Evolutionary conservation across 2,888 invertebrate species (phyloP), one percentile per base, ranked within the genome.

Genomic region (Eumerus sabulonum): DNA sequence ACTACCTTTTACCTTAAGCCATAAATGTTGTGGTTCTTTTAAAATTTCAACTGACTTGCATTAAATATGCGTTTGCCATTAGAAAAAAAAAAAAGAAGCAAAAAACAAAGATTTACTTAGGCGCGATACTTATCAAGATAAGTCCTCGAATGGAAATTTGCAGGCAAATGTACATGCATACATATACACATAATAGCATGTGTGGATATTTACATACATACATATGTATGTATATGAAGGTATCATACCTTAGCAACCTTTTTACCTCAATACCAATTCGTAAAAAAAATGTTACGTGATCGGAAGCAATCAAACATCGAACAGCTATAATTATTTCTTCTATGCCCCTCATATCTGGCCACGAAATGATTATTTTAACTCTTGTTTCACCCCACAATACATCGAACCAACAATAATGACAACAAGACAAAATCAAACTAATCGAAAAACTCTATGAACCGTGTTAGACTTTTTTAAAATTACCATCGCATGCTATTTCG

Each of bases 261-360:
- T 27, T 27, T 27, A 4, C 27, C 27, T 19, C 19, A 12, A 67
- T 44, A 45, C 57, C 56, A 68, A 63, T 68, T 68, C 63, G 63
- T 77, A 63, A 51, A 54, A 51, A 54, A 68, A 68, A 63, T 64
- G 67, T 81, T 64, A 70, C 82, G 82, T 82, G 82, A 82, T 82
- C 82, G 82, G 82, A 82, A 82, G 76, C 76, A 82, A 82, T 82
- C 81, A 81, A 76, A 67, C 63, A 62, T 64, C 44, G 47, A 68
- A 77, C 27, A 54, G 48, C 57, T 19, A 72, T 64, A 73, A 73
- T 73, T 73, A 68, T 62, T 72, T 47, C 47, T 63, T 51, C 35
- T 59, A 40, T 18, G 35, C 48, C 68, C 44, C 42, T 42, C 27
- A 9, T 53, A 42, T 42, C 47, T 47, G 18, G 51, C 62, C 36